Evolutionary conservation across 2,888 invertebrate genomes (phyloP), one percentile per base, ranked within the genome.

Genomic region (Holacanthella duospinosa): DNA sequence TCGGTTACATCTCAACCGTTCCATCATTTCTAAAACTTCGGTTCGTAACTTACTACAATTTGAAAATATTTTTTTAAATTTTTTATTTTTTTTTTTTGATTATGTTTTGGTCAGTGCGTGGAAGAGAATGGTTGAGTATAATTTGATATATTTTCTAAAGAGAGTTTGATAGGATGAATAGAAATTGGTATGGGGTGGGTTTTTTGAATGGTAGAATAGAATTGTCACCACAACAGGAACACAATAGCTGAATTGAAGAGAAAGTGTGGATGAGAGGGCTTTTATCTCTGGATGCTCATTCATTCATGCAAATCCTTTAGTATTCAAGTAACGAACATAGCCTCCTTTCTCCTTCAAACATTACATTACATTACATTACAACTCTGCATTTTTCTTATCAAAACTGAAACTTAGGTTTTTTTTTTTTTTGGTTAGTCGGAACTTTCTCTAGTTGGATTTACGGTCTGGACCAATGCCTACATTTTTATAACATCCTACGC

Each of bases 1-100:
- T 59, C 62, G 71, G 43, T 66, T 71, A 25, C 61, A 65, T 57
- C 36, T 21, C 16, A 36, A 36, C 16, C 36, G n/a, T n/a, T n/a
- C n/a, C 6, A 9, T 9, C 12, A 48, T 48, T 21, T n/a, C 48
- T n/a, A 21, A 21, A 48, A n/a, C 6, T 21, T 21, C 48, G 48
- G 48, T 48, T 48, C n/a, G 48, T 48, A 36, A 36, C 6, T 36
- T 6, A 36, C 36, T 12, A 12, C 36, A 12, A 12, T 36, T 21
- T n/a, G n/a, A n/a, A n/a, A n/a, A n/a, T n/a, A n/a, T n/a, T n/a
- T n/a, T n/a, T n/a, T n/a, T n/a, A n/a, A n/a, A n/a, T n/a, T n/a
- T n/a, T n/a, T n/a, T n/a, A n/a, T n/a, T n/a, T n/a, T n/a, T n/a
- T n/a, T n/a, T n/a, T n/a, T n/a, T n/a, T n/a, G n/a, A n/a, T n/a